Conservation (phyloP, 2,888 invertebrate genomes). For the Tetrapedia diversipes region DNA sequence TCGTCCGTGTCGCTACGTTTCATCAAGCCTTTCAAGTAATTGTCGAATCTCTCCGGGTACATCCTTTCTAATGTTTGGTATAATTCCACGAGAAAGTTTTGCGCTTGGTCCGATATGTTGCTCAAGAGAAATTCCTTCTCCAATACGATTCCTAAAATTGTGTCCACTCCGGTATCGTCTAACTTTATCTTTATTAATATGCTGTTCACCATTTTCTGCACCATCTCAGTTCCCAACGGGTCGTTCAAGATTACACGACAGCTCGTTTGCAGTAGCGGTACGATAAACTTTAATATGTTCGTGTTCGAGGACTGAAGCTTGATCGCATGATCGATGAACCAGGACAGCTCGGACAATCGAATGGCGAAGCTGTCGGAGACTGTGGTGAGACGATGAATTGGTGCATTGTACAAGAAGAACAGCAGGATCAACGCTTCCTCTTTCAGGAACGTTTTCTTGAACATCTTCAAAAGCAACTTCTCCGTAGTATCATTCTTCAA, state of each 20-base stretch:
- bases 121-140: slow-evolving; percentile 56
- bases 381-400: slow-evolving; percentile 83
- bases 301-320: slow-evolving; percentile 85
- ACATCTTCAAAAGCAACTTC: slow-evolving; percentile 86
- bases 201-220: slow-evolving; percentile 85
- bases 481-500: slow-evolving; percentile 85
- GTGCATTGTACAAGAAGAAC: slow-evolving; percentile 88
- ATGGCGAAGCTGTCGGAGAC: slow-evolving; percentile 85
- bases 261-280: slow-evolving; percentile 84
- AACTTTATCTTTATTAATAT: slow-evolving; percentile 86
- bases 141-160: slow-evolving; percentile 72
- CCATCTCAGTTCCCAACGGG: slow-evolving; percentile 79
- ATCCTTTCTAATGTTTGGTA: slow-evolving; percentile 85
- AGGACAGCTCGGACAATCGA: slow-evolving; percentile 83
- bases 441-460: slow-evolving; percentile 84
- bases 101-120: slow-evolving; percentile 36
- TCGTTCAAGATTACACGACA: slow-evolving; percentile 84
- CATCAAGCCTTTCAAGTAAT: slow-evolving; percentile 86
- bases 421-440: slow-evolving; percentile 87
- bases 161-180: slow-evolving; percentile 82
- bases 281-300: slow-evolving; percentile 85
- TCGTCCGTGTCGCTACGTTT: slow-evolving; percentile 61
- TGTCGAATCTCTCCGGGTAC: slow-evolving; percentile 89
- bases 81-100: slow-evolving; percentile 70
- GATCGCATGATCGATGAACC: slow-evolving; percentile 84